These are phyloP conservation scores for Drosophila nannoptera DNA, from an alignment of 1,140 invertebrate species.

Conservation along the genomic window DNA sequence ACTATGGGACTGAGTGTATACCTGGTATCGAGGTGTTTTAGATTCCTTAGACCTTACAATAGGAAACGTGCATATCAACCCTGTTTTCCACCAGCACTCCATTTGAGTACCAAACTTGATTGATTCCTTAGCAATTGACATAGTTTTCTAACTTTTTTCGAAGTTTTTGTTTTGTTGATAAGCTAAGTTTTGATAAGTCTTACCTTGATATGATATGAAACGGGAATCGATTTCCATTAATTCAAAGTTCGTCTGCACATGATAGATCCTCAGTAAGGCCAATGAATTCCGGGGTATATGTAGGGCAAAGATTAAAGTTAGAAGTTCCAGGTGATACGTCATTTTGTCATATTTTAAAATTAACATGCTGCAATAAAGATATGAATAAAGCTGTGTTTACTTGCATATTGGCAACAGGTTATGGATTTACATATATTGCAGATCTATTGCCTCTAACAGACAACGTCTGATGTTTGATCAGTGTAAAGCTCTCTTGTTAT, in stretches of 20 bases:
- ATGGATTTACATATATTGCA: slow-evolving; percentile 23
- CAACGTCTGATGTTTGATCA: slow-evolving; percentile 7
- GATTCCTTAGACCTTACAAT: too few relatives aligned
- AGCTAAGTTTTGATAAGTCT: slow-evolving; percentile 73
- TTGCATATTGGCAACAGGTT: slow-evolving; percentile 1
- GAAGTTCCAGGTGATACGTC: slow-evolving; percentile 39
- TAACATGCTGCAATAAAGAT: slow-evolving; percentile 65
- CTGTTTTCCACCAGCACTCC: slow-evolving; percentile 43
- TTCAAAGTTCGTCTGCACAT: slow-evolving; percentile 56
- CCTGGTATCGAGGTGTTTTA: background rate
- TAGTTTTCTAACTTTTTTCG: slow-evolving; percentile 39
- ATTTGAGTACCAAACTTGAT: slow-evolving; percentile 45
- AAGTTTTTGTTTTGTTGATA: too few relatives aligned
- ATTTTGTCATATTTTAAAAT: slow-evolving; percentile 70
- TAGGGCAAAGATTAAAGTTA: slow-evolving; percentile 47
- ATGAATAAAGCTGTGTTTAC: slow-evolving; percentile 14
- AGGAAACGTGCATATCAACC: too few relatives aligned
- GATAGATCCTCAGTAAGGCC: slow-evolving; percentile 34
- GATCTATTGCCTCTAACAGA: background rate
- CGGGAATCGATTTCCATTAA: slow-evolving; percentile 76
- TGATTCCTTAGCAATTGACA: slow-evolving; percentile 72
- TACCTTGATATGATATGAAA: slow-evolving; percentile 80
- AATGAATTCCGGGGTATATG: slow-evolving; percentile 22
- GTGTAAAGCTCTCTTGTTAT: slow-evolving; percentile 14
- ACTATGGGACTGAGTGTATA: too few relatives aligned